A percentile compares a stretch with the other conserved stretches of the same genome.
These are phyloP conservation scores for Callithrix jacchus DNA, from an alignment of 2,113 vertebrate genomes.

Conservation along the genomic window DNA sequence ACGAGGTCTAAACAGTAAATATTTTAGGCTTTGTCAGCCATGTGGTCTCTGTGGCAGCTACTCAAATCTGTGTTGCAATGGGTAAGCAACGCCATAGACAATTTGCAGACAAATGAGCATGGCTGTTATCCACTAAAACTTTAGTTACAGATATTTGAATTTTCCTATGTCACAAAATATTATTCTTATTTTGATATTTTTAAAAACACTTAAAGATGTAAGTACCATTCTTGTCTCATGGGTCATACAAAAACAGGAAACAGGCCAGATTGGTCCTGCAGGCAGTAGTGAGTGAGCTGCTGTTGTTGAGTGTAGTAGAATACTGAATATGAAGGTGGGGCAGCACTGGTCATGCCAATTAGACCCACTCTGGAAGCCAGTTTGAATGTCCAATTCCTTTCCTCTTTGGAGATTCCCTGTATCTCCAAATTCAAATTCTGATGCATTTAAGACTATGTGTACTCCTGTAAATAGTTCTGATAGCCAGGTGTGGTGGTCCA, in stretches of 20 bases:
- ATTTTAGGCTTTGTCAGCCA: background rate
- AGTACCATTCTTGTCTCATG: background rate
- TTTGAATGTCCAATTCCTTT: background rate
- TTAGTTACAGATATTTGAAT: background rate
- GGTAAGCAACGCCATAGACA: background rate
- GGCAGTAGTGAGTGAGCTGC: background rate
- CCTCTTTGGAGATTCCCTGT: background rate
- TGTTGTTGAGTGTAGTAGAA: background rate
- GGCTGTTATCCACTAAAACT: background rate
- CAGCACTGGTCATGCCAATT: background rate
- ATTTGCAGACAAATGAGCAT: background rate
- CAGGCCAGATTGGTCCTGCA: rapidly evolving
- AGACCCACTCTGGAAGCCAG: background rate
- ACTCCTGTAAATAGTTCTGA: background rate
- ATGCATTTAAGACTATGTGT: background rate
- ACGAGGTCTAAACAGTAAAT: background rate
- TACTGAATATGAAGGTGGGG: background rate
- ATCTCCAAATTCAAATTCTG: background rate
- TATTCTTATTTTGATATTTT: background rate
- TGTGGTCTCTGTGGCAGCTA: background rate
- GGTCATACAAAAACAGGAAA: background rate
- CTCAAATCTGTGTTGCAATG: background rate
- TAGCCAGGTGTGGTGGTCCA: no score
- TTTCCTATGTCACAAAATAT: background rate
- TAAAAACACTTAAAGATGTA: background rate